Evolutionary conservation across 2,888 invertebrate genomes (phyloP).

Genomic region (Kryphioiulus occultus): DNA sequence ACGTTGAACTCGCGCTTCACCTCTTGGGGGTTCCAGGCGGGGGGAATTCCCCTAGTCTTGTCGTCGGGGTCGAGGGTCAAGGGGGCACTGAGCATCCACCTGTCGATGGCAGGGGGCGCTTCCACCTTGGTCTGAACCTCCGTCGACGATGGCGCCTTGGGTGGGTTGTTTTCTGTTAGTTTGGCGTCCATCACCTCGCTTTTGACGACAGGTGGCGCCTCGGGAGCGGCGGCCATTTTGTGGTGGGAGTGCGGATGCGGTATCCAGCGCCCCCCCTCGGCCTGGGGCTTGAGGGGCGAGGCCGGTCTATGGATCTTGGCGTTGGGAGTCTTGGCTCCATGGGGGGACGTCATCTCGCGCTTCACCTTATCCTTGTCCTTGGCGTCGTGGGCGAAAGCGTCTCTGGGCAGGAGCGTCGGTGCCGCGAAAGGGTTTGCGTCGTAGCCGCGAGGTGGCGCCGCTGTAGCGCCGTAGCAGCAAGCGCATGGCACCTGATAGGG

Average conservation of each 20-base stretch:
- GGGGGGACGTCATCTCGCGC: neutral
- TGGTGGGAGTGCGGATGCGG: constrained; percentile 41
- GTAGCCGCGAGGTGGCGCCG: neutral
- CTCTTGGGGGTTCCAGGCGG: neutral
- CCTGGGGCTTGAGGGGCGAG: constrained; percentile 24
- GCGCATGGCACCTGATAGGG: constrained; percentile 44
- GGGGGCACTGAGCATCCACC: constrained; percentile 41
- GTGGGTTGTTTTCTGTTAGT: no score
- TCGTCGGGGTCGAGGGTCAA: neutral
- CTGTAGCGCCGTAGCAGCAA: constrained; percentile 33
- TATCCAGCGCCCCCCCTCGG: constrained; percentile 49
- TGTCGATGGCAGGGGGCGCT: neutral
- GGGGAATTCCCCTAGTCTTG: neutral
- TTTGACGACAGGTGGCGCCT: neutral
- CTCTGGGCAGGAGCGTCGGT: neutral
- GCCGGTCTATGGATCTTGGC: neutral
- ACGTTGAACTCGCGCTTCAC: neutral
- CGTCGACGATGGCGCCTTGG: no score
- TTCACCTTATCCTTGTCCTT: constrained; percentile 42
- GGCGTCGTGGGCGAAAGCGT: neutral
- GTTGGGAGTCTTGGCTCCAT: neutral
- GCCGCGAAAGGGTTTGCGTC: neutral
- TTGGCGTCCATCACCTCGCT: neutral
- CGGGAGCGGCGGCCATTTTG: neutral
- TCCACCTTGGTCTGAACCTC: no score